Base-by-base conservation (phyloP, 1,140 invertebrate species). In the Lamellibrachia luymesi region DNA sequence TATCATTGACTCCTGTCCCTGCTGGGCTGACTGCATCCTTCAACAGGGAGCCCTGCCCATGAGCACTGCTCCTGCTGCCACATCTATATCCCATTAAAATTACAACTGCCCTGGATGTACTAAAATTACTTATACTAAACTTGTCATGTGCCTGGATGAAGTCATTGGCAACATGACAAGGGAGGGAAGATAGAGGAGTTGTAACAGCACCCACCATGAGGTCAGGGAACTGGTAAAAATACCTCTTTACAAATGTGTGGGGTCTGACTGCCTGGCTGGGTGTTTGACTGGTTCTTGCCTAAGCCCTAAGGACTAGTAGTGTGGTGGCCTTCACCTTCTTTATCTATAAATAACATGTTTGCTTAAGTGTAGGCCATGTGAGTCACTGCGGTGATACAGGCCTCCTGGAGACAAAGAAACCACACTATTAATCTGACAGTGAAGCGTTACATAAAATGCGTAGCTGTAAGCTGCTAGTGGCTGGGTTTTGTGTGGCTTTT, bases 401-500 rank as follows among this genome's bases (percentile, higher is more conserved):
- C 64, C 64, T 80, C 64, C 64, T 80, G 64, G 64, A 80, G 64
- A 80, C 64, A 80, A 80, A 80, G 64, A 80, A 80, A 80, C 64
- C 64, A 80, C 64, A 17, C 64, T 80, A 80, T 80, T 80, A 80
- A 80, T 80, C 64, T 80, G 64, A 80, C 64, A 10, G 64, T 22
- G 64, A 80, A 80, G 64, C 64, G 64, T 80, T 80, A 80, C 64
- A 80, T 80, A 80, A 80, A 80, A 80, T 80, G 64, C 64, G 25
- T 80, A 80, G 64, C 64, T 80, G 64, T 10, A 80, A 80, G 64
- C 64, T 22, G 5, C 13, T 8, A 80, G 64, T 80, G 64, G 64
- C 64, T 80, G 64, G 64, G 64, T 80, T 80, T 80, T 80, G 64
- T 80, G 64, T 80, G 64, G 64, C 64, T 80, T 80, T 80, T 80